Base-by-base conservation (phyloP, 2,113 vertebrate species). In the Coracopsis vasa region DNA sequence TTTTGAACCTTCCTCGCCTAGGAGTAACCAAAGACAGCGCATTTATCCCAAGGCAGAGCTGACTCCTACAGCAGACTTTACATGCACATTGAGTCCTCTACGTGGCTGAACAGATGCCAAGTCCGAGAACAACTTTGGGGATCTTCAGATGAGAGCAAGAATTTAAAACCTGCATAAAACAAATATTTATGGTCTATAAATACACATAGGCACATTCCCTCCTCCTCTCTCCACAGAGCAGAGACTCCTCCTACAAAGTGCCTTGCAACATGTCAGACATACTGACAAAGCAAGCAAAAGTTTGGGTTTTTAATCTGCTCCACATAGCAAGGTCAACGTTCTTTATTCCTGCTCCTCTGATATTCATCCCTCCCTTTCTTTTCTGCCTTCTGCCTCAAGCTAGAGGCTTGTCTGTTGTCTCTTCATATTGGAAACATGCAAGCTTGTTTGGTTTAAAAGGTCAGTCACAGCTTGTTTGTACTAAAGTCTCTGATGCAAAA, bases 381-480 rank as follows among this genome's bases (percentile, higher is more conserved):
- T 92, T 96, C 75, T 91, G 92, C 92, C 92, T 95, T 97, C 94
- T 96, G 95, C 97, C 97, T 97, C 77, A 3, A 96, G 95, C 95
- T 84, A 62, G 50, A 95, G 89, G 79, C 91, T 97, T 97, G 94
- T 95, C 95, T 95, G 88, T 87, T 97, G 84, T 95, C 95, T 95
- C 97, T 96, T 97, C 61, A 25, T 92, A 93, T 69, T 94, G 92
- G 86, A 97, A 97, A 97, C 80, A 92, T 53, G 87, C 89, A 94
- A 86, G 91, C 82, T 86, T 89, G 81, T 95, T 97, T 97, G 96
- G 94, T 97, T 97, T 98, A 95, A 97, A 98, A 97, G 96, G 97
- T 98, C 97, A 97, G 90, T 78, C 89, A 87, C 83, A 94, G 92
- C 94, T 96, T 94, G 94, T 97, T 90, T 96, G 94, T 85, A 90